Conservation (phyloP, 2,888 invertebrate genomes). For the Mythimna ferrago region DNA sequence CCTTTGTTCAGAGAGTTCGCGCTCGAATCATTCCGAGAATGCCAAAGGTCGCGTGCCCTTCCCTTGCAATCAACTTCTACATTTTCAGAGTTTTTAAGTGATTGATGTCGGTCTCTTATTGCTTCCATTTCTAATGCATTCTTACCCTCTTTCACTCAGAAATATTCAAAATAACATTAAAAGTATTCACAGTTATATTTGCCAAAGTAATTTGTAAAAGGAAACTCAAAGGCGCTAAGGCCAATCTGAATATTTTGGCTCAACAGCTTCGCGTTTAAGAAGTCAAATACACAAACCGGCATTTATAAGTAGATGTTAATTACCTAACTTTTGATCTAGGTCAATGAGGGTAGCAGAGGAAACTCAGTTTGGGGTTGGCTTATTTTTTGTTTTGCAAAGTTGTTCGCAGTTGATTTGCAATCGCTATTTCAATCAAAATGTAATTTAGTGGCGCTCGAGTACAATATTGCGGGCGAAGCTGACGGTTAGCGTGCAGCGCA, state of each 20-base stretch:
- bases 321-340: constrained; percentile 53
- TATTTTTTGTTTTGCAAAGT: constrained; percentile 40
- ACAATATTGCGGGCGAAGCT: constrained; percentile 30
- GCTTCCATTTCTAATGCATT: constrained; percentile 59
- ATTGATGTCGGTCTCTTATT: constrained; percentile 65
- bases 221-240: constrained; percentile 40
- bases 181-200: constrained; percentile 52
- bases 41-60: constrained; percentile 75
- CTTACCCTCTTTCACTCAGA: constrained; percentile 33
- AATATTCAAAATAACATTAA: constrained; percentile 42
- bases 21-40: constrained; percentile 71
- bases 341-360: constrained; percentile 36
- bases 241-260: constrained; percentile 48
- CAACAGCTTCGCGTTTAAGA: constrained; percentile 36
- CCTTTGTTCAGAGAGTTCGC: constrained; percentile 64
- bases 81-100: constrained; percentile 68
- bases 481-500: constrained; percentile 26
- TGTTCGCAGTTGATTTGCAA: constrained; percentile 32
- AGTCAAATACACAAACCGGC: constrained; percentile 45
- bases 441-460: constrained; percentile 39
- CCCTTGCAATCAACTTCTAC: constrained; percentile 67
- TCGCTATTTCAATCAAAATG: constrained; percentile 45
- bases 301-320: constrained; percentile 54
- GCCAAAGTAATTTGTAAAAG: constrained; percentile 49
- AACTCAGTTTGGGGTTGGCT: constrained; percentile 28